Percentiles rank a stretch among this genome's conserved stretches.
Evolutionary conservation across 2,113 vertebrate genomes (phyloP).

Genomic region (Pteropus alecto): DNA sequence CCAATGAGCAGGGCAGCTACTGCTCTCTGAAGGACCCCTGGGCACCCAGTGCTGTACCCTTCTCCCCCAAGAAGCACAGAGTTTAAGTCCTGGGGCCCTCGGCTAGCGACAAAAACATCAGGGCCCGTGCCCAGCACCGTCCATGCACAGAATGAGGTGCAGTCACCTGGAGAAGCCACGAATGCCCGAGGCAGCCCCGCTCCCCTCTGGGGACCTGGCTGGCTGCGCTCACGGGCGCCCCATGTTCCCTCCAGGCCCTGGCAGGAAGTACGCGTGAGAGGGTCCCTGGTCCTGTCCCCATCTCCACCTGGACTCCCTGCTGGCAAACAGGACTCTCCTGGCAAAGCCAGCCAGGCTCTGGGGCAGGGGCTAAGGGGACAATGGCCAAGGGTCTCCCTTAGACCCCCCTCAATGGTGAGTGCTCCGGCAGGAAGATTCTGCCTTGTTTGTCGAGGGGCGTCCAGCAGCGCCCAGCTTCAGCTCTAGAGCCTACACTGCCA

Average conservation of each 20-base stretch:
- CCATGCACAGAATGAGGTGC: background rate
- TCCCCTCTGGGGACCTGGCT: background rate
- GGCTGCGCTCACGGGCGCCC: fast-evolving
- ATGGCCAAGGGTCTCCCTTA: background rate
- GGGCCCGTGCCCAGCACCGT: fast-evolving
- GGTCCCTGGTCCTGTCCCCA: background rate
- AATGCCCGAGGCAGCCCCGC: too few species aligned
- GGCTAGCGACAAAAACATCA: fast-evolving
- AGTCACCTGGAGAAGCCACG: too few species aligned
- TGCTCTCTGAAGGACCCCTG: too few species aligned
- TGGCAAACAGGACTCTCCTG: background rate
- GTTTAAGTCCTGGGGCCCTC: background rate
- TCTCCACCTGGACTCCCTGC: background rate
- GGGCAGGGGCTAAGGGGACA: fast-evolving
- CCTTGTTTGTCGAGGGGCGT: too few species aligned
- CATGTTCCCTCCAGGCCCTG: background rate
- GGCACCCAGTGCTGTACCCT: background rate
- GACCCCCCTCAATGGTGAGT: background rate
- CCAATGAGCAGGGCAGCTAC: background rate
- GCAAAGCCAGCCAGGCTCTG: background rate
- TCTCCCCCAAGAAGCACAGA: background rate
- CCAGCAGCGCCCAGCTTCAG: background rate
- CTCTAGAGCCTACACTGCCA: too few species aligned
- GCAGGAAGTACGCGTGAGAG: background rate
- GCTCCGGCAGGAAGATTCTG: background rate